Conservation (phyloP, 2,113 vertebrate genomes). For the Perognathus longimembris region DNA sequence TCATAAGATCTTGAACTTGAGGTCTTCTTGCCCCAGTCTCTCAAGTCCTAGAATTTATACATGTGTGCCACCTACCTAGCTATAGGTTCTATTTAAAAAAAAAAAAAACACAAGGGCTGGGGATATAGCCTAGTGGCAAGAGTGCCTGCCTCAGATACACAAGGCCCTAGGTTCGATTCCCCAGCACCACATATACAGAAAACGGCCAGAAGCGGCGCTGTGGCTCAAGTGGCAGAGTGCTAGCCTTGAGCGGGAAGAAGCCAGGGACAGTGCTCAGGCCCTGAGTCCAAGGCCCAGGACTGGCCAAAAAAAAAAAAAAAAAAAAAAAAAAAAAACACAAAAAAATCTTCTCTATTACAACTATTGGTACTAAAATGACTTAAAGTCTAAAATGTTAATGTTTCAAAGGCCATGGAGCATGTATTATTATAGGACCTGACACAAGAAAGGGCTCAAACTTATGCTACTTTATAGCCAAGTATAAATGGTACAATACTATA, state of each 20-base stretch:
- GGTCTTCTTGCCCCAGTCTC: background rate
- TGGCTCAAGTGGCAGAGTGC: too few relatives aligned
- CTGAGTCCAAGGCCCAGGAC: too few relatives aligned
- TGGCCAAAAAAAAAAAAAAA: too few relatives aligned
- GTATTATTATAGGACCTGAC: background rate
- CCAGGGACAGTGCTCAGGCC: too few relatives aligned
- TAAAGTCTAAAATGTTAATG: constrained; percentile 48
- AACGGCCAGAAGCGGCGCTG: too few relatives aligned
- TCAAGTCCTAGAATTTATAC: background rate
- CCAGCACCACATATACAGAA: too few relatives aligned
- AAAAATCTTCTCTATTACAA: constrained; percentile 46
- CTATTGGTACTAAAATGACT: constrained; percentile 22
- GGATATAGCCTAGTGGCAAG: too few relatives aligned
- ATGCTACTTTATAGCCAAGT: constrained; percentile 42
- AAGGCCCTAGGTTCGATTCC: too few relatives aligned
- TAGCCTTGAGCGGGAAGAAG: too few relatives aligned
- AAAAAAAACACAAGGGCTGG: too few relatives aligned
- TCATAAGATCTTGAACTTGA: background rate
- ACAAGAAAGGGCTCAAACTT: background rate
- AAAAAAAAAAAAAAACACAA: too few relatives aligned
- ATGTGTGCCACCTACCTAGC: background rate
- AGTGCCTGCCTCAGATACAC: too few relatives aligned
- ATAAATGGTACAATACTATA: constrained; percentile 43
- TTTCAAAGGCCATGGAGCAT: background rate
- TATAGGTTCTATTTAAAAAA: background rate